phyloP scores from a whole-genome alignment of 2,113 vertebrate genomes.

The Philantomba maxwellii region DNA sequence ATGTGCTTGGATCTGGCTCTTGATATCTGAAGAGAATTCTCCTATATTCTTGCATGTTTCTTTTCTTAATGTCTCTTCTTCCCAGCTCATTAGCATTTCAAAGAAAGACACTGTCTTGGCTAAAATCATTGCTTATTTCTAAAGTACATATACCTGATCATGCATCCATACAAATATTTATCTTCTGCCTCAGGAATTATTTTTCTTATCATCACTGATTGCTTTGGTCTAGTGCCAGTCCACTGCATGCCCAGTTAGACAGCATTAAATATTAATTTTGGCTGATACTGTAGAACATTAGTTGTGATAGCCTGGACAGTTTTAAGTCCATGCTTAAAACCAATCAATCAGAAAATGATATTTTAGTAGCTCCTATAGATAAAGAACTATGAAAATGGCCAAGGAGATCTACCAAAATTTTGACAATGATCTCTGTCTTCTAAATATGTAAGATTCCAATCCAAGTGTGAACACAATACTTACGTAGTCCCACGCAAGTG shows the following conservation, averaged over 20 bases:
- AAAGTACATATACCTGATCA: not conserved
- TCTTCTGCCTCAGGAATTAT: not conserved
- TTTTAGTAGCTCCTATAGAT: not conserved
- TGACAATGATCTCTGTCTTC: not conserved
- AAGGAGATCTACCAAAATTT: not conserved
- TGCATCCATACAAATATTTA: not conserved
- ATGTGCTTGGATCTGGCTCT: not conserved
- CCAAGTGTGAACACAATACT: not conserved
- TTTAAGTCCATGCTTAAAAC: conserved; percentile 2
- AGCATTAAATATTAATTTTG: conserved; percentile 35
- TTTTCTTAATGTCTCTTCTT: not conserved
- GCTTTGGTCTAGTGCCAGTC: not conserved
- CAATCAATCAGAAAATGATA: not conserved
- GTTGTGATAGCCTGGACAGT: not conserved
- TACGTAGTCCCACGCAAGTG: not conserved
- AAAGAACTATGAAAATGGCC: not conserved
- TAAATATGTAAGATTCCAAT: not conserved
- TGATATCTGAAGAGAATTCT: not conserved
- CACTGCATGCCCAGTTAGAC: not conserved
- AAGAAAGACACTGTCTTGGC: not conserved
- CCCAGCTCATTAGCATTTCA: not conserved
- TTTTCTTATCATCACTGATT: not conserved
- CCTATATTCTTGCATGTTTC: not conserved
- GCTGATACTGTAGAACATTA: not conserved
- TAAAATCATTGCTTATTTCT: conserved; percentile 28